Conservation (phyloP, 2,888 invertebrate species). For the Ectropis crepuscularia region DNA sequence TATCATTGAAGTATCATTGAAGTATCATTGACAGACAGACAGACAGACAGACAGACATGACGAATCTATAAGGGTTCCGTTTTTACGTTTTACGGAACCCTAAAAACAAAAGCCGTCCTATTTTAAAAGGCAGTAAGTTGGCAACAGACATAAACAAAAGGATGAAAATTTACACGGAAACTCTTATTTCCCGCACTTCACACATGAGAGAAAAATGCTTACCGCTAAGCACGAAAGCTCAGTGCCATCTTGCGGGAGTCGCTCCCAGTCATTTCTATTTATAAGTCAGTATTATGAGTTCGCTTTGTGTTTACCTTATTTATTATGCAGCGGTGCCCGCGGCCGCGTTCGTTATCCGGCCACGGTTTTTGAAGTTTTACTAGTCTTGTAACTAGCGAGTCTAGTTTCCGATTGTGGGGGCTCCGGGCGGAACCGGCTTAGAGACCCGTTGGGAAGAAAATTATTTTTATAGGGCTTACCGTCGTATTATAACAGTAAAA, state of each 20-base stretch:
- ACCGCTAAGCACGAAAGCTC: not conserved
- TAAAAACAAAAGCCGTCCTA: too few species aligned
- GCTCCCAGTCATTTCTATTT: slow-evolving; percentile 1
- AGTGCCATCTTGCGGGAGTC: not conserved
- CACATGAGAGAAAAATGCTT: not conserved
- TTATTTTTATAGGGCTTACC: not conserved
- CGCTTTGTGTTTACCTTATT: slow-evolving; percentile 29
- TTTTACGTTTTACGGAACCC: too few species aligned
- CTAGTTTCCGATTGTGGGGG: slow-evolving; percentile 32
- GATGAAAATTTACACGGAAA: too few species aligned
- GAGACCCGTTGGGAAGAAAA: not conserved
- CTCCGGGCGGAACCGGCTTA: slow-evolving; percentile 9
- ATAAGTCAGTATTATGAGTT: slow-evolving; percentile 15
- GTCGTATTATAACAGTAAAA: too few species aligned
- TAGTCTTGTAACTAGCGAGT: slow-evolving; percentile 32
- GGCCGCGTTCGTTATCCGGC: slow-evolving; percentile 26
- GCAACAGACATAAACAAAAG: too few species aligned
- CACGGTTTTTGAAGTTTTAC: slow-evolving; percentile 31
- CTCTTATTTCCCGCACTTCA: not conserved
- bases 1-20: too few species aligned
- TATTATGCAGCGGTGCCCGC: slow-evolving; percentile 31
- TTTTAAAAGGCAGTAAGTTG: too few species aligned
- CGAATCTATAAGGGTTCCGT: too few species aligned
- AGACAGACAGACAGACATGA: too few species aligned
- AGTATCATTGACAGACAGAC: too few species aligned